Evolutionary conservation across 2,113 vertebrate genomes (phyloP).

Genomic region (Montifringilla adamsi): DNA sequence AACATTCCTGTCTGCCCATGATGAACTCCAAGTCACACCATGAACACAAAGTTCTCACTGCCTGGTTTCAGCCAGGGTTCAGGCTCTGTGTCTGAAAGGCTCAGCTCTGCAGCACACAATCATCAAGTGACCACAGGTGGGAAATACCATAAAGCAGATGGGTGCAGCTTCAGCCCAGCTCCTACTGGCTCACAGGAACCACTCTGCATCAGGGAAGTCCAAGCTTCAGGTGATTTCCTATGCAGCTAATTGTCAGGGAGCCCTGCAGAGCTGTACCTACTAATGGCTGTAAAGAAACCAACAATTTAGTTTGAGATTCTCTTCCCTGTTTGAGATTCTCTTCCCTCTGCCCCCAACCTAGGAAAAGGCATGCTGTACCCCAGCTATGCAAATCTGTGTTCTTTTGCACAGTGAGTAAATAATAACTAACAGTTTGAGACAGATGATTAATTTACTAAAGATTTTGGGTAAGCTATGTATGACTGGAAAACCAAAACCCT

Average conservation of each 20-base stretch:
- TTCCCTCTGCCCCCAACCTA: not conserved
- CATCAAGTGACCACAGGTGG: not conserved
- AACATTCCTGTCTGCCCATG: fast-evolving
- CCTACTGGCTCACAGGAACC: not conserved
- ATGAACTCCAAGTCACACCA: not conserved
- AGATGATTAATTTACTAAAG: not conserved
- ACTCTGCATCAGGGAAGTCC: not conserved
- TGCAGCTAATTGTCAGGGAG: not conserved
- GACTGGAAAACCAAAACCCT: not conserved
- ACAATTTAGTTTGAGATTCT: not conserved
- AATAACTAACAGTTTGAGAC: not conserved
- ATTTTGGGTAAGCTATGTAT: not conserved
- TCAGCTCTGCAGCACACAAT: not conserved
- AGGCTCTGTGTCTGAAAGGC: not conserved
- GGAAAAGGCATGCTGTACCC: not conserved
- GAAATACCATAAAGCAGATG: not conserved
- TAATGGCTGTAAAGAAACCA: not conserved
- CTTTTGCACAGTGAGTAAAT: not conserved
- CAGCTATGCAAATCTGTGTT: not conserved
- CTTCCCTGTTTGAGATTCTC: not conserved
- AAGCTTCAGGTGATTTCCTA: not conserved
- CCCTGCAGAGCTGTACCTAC: not conserved
- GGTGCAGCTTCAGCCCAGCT: not conserved
- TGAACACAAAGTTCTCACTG: not conserved
- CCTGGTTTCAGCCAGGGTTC: not conserved